These are phyloP conservation scores for Characodon lateralis DNA, from an alignment of 2,797 vertebrate genomes.

Conservation along the genomic window DNA sequence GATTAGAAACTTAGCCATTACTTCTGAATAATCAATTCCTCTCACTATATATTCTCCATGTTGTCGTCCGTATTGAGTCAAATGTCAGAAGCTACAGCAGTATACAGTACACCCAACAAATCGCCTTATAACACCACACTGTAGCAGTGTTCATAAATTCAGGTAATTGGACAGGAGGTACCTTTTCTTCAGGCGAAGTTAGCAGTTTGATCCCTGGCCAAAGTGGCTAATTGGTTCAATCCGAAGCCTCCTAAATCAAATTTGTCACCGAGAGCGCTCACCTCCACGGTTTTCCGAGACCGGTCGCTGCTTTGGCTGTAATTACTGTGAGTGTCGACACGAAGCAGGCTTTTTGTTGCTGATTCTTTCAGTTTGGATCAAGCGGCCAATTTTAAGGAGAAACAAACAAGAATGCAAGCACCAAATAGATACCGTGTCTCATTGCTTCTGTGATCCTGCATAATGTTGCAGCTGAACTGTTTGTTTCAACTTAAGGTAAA, in stretches of 20 bases:
- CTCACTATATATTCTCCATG: background rate
- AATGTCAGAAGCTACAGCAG: slow-evolving; percentile 27
- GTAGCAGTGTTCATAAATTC: slow-evolving; percentile 52
- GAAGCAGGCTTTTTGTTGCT: slow-evolving; percentile 23
- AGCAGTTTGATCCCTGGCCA: slow-evolving; percentile 60
- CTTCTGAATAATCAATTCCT: background rate
- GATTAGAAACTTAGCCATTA: slow-evolving; percentile 2
- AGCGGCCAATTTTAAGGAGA: slow-evolving; percentile 3
- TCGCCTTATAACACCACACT: slow-evolving; percentile 37
- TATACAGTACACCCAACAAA: slow-evolving; percentile 54
- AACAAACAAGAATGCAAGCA: background rate
- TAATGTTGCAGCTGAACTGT: background rate
- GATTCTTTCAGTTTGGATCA: slow-evolving; percentile 48
- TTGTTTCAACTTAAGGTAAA: background rate
- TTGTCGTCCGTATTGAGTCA: slow-evolving; percentile 29
- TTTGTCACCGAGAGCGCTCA: slow-evolving; percentile 37
- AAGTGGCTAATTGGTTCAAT: slow-evolving; percentile 67
- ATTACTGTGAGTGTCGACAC: slow-evolving; percentile 36
- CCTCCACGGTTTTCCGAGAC: slow-evolving; percentile 48
- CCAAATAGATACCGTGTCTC: background rate
- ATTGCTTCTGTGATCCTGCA: background rate
- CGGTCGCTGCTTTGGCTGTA: slow-evolving; percentile 34
- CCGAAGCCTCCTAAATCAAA: slow-evolving; percentile 66
- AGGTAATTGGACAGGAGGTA: slow-evolving; percentile 64
- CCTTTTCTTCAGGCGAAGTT: slow-evolving; percentile 38